Conservation (phyloP, 2,888 invertebrate genomes). For the Unio pictorum region DNA sequence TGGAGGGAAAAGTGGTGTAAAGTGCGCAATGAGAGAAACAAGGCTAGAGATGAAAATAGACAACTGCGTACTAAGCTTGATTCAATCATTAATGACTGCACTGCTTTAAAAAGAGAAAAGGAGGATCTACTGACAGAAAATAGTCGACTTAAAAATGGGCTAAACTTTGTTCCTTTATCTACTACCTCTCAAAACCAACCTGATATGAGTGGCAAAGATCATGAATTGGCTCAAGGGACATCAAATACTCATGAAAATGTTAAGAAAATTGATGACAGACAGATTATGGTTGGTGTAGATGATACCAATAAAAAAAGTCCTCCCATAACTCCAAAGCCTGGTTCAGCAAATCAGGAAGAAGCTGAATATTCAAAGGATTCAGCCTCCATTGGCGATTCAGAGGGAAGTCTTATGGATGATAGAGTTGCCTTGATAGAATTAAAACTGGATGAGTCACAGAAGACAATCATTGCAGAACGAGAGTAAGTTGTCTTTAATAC, state of each 20-base stretch:
- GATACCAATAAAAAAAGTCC: neutral
- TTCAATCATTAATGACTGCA: conserved; percentile 73
- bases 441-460: conserved; percentile 82
- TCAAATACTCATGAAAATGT: conserved; percentile 2
- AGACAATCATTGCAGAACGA: conserved; percentile 81
- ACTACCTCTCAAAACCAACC: neutral
- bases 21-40: conserved; percentile 90
- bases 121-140: conserved; percentile 83
- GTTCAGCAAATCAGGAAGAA: neutral
- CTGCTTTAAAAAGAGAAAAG: conserved; percentile 83
- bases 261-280: conserved; percentile 8
- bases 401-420: conserved; percentile 51
- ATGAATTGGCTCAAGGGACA: neutral
- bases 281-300: conserved; percentile 3
- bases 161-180: neutral
- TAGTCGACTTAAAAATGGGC: conserved; percentile 2
- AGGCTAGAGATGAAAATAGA: conserved; percentile 91
- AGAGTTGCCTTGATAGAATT: conserved; percentile 74
- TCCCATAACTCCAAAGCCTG: neutral
- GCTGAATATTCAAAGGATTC: neutral
- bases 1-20: conserved; percentile 98
- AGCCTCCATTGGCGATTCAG: conserved; percentile 11
- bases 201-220: too few species aligned
- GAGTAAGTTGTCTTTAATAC: conserved; percentile 76
- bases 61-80: conserved; percentile 87